Base-by-base conservation (phyloP, 2,888 invertebrate genomes). In the Acanthosepion pharaonis region DNA sequence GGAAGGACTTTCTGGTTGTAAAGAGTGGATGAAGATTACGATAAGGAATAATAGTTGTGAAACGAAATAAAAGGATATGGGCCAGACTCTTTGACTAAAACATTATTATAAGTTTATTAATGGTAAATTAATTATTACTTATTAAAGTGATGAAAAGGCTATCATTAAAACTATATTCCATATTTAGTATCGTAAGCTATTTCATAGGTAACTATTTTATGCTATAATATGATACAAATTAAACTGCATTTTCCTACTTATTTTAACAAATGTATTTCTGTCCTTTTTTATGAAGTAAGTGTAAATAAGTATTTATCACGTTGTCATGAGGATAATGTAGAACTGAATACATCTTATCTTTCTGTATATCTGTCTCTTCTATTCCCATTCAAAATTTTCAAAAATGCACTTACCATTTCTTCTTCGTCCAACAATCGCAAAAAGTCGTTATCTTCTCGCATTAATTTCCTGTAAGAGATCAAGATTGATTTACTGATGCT, bases 391-490 rank as follows among this genome's bases (percentile, higher is more conserved):
- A 78, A 78, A n/a, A 78, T 78, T 78, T 78, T 78, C 33, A 9
- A n/a, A n/a, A 78, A 78, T 78, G n/a, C n/a, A 78, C 78, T 9
- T n/a, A 9, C n/a, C 33, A n/a, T 78, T 78, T 78, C 78, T 78
- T 33, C 33, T 9, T 33, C 78, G 78, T 78, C 78, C n/a, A 78
- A 78, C n/a, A 78, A 78, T 78, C n/a, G 78, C 78, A n/a, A n/a
- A 78, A 18, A 78, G 78, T 18, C n/a, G 78, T 33, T 23, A 20
- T 59, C 59, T 20, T 15, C 55, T 15, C 0, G 59, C 59, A 59
- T 59, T 78, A n/a, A 78, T 78, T 78, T 78, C 78, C 78, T 78
- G 78, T 78, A n/a, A 78, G n/a, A 78, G 78, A 78, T 78, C 78
- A 78, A 78, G 78, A 78, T 78, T 78, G 78, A 78, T 78, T 78